Percentiles rank a stretch among this genome's conserved stretches.
phyloP scores from a whole-genome alignment of 2,113 vertebrate genomes.

The Serinus canaria region DNA sequence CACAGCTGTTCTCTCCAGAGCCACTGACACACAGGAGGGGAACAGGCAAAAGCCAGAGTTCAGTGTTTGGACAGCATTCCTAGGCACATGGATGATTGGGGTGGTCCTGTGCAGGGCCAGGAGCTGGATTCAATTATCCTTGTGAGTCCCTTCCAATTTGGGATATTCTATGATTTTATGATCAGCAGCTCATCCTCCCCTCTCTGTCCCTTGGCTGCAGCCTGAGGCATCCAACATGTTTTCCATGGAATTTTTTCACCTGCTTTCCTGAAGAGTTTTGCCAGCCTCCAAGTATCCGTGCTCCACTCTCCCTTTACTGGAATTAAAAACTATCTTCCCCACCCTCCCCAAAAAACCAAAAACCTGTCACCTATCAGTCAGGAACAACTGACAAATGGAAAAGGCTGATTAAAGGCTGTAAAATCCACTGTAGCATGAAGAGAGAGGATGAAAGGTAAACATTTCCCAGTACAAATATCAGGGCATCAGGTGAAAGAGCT shows the following conservation, averaged over 20 bases:
- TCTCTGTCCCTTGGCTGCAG: not conserved
- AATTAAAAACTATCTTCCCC: not conserved
- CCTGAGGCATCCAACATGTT: not conserved
- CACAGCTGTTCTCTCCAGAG: not conserved
- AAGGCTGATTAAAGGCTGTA: not conserved
- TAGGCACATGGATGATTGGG: not conserved
- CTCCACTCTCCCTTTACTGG: rapidly evolving
- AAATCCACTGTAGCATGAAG: not conserved
- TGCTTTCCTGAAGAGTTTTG: not conserved
- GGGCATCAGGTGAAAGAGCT: not conserved
- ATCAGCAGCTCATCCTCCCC: not conserved
- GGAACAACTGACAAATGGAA: not conserved
- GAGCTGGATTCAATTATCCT: not conserved
- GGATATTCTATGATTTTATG: not conserved
- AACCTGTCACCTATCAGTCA: not conserved
- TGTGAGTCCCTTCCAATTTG: not conserved
- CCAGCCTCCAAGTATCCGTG: rapidly evolving
- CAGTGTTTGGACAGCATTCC: not conserved
- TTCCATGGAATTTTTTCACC: not conserved
- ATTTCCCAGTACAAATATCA: not conserved
- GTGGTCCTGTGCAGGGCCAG: not conserved
- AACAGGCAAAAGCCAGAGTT: not conserved
- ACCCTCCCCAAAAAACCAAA: not conserved
- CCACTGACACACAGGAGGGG: not conserved
- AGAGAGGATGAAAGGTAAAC: not conserved